phyloP scores from a whole-genome alignment of 2,888 invertebrate genomes.

The Tuberolachnus salignus region DNA sequence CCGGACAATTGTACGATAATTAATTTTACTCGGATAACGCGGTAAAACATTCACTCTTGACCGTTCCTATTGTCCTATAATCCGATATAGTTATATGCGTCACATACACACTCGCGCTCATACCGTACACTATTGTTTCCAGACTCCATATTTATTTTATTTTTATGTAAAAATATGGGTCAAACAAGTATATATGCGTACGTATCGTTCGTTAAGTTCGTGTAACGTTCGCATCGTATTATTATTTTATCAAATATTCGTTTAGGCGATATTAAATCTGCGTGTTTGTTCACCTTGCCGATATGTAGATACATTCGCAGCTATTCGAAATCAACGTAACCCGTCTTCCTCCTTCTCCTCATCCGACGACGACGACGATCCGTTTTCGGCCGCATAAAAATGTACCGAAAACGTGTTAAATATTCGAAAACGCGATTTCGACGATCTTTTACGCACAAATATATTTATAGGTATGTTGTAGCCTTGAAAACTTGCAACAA shows the following conservation, averaged over 20 bases:
- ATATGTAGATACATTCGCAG: too few relatives aligned
- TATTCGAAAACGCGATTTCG: too few relatives aligned
- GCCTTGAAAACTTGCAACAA: slow-evolving; percentile 29
- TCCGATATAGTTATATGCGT: not conserved
- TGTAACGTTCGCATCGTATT: too few relatives aligned
- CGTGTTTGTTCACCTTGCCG: too few relatives aligned
- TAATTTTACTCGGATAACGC: slow-evolving; percentile 24
- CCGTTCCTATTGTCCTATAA: not conserved
- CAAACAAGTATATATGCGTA: not conserved
- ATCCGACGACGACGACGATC: too few relatives aligned
- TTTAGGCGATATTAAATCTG: too few relatives aligned
- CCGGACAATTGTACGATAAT: slow-evolving; percentile 16
- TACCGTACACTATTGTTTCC: not conserved
- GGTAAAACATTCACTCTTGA: slow-evolving; percentile 11
- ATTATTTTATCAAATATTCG: too few relatives aligned
- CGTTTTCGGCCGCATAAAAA: not conserved
- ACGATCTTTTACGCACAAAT: not conserved
- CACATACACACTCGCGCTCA: not conserved
- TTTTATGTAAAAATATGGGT: slow-evolving; percentile 20
- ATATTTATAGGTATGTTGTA: not conserved
- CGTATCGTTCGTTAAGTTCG: too few relatives aligned
- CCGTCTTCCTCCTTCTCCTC: too few relatives aligned
- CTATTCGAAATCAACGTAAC: too few relatives aligned
- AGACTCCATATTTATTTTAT: not conserved
- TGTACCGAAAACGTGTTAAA: not conserved